These are phyloP conservation scores for Drosophila lowei DNA, from an alignment of 1,140 invertebrate species.

Conservation along the genomic window DNA sequence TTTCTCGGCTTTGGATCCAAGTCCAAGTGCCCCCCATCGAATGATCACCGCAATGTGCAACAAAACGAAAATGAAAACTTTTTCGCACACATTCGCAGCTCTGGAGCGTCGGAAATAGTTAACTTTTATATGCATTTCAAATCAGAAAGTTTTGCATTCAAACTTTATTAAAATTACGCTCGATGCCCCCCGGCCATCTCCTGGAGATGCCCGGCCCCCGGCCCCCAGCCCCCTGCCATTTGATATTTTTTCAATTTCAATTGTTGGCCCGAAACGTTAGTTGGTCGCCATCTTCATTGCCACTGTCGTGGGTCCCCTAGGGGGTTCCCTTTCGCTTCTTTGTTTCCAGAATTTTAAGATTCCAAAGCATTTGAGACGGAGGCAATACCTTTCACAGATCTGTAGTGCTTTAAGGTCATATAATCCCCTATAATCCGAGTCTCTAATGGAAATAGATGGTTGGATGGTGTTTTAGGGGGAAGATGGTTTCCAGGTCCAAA, in stretches of 20 bases:
- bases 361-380: not conserved
- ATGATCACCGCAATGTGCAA: constrained; percentile 51
- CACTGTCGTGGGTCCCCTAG: constrained; percentile 2
- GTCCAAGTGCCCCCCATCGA: constrained; percentile 13
- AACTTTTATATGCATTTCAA: constrained; percentile 80
- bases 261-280: constrained; percentile 30
- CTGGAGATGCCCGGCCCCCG: not conserved
- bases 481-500: no score
- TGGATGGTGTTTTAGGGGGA: no score
- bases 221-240: constrained; percentile 14
- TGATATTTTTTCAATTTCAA: constrained; percentile 44
- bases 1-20: constrained; percentile 39
- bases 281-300: constrained; percentile 31
- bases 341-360: constrained; percentile 12
- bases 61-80: constrained; percentile 55
- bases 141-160: constrained; percentile 78
- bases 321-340: constrained; percentile 7
- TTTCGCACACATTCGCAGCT: constrained; percentile 61
- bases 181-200: constrained; percentile 43
- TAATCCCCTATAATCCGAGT: no score
- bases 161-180: constrained; percentile 79
- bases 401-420: no score
- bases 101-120: constrained; percentile 70
- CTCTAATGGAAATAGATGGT: no score
- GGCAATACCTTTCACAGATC: no score